Base-by-base conservation (phyloP, 2,888 invertebrate species). In the Napeogenes inachia region DNA sequence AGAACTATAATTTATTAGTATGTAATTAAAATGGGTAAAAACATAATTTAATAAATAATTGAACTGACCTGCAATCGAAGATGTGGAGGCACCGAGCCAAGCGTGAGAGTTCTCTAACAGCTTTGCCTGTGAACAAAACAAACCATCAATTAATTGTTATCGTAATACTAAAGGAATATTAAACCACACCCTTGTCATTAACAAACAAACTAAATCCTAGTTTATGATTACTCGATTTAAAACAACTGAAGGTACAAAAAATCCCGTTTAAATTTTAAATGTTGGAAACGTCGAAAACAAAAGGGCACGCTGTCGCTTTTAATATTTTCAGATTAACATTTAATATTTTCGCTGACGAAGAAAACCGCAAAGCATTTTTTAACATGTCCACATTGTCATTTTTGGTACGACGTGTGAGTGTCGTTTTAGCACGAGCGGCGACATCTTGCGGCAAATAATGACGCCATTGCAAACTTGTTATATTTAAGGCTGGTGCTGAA, bases 41-140 rank as follows among this genome's bases (percentile, higher is more conserved):
- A 56, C 13, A 42, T 54, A 13, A 47, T 46, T 54, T 42, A 13
- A 56, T 3, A 63, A 45, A 50, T 47, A 58, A 75, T 72, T 79
- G 71, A 80, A 94, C 95, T 94, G 94, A 97, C 97, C 97, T 93
- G 97, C 95, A 89, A 96, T 94, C 77, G 96, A 95, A 67, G 97
- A 96, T 67, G 96, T 96, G 71, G 96, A 95, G 76, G 96, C 95
- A 73, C 96, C 97, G 89, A 97, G 94, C 97, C 97, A 97, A 82
- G 96, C 95, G 85, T 97, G 97, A 71, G 97, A 96, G 74, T 95
- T 96, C 87, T 97, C 97, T 91, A 97, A 92, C 91, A 97, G 93
- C 92, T 97, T 97, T 77, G 97, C 97, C 97, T 97, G 94, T 70
- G 71, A 73, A 85, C 77, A 87, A 80, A 73, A 56, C 10, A 30